These are phyloP conservation scores for Drosophila suboccidentalis DNA, from an alignment of 2,888 invertebrate genomes.

Conservation along the genomic window DNA sequence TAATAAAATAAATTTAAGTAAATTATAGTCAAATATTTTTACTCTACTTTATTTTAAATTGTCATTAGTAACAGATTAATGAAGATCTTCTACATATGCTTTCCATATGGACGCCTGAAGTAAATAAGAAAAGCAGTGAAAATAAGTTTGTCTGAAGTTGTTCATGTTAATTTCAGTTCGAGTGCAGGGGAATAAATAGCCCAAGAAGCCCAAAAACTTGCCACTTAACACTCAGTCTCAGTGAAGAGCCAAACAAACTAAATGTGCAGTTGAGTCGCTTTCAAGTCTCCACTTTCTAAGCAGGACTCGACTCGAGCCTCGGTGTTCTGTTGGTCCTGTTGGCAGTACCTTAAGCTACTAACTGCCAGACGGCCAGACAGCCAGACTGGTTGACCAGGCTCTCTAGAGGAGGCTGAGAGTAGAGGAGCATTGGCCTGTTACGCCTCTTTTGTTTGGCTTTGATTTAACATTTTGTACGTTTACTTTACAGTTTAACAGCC, in stretches of 20 bases:
- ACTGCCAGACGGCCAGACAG: constrained; percentile 11
- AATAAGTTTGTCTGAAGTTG: neutral
- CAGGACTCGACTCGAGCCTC: constrained; percentile 21
- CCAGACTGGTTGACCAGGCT: neutral
- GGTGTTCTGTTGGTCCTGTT: constrained; percentile 23
- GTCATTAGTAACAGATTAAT: too few species aligned
- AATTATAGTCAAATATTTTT: neutral
- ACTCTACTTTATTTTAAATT: too few species aligned
- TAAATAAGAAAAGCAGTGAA: neutral
- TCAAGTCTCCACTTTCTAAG: constrained; percentile 11
- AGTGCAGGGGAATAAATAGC: constrained; percentile 10
- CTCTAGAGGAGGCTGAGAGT: constrained; percentile 5
- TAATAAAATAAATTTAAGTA: too few species aligned
- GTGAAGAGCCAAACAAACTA: constrained; percentile 52
- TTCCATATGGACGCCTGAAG: neutral
- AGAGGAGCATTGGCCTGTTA: constrained; percentile 54
- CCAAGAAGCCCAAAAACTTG: constrained; percentile 30
- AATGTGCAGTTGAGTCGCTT: constrained; percentile 41
- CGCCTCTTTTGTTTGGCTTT: constrained; percentile 79
- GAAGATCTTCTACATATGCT: neutral
- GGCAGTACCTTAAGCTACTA: constrained; percentile 51
- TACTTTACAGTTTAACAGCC: constrained; percentile 78
- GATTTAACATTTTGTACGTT: constrained; percentile 80
- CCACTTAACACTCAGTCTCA: constrained; percentile 37
- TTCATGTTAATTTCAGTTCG: constrained; percentile 9